Evolutionary conservation across 2,888 invertebrate species (phyloP).

Genomic region (Blastobasis adustella): DNA sequence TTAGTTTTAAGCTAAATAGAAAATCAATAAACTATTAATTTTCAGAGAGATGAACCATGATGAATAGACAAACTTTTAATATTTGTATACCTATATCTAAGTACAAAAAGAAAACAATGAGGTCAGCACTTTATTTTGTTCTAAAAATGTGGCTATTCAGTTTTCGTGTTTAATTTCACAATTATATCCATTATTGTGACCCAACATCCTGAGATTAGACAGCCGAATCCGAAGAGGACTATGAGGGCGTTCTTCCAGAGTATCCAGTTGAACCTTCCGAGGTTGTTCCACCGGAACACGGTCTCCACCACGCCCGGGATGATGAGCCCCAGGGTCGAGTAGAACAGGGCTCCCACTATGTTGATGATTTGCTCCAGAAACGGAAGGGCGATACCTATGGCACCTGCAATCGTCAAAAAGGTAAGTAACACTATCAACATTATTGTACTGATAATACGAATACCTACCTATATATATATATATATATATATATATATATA

Average conservation of each 20-base stretch:
- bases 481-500: too few species aligned
- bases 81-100: background rate
- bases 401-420: slow-evolving; percentile 32
- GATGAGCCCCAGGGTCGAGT: slow-evolving; percentile 82
- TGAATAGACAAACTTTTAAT: background rate
- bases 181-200: slow-evolving; percentile 54
- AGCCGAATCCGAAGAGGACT: slow-evolving; percentile 75
- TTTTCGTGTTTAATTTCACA: slow-evolving; percentile 61
- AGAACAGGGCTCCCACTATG: slow-evolving; percentile 73
- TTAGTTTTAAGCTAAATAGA: too few species aligned
- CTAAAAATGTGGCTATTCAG: slow-evolving; percentile 16
- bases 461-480: too few species aligned
- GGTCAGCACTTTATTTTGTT: background rate
- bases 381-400: slow-evolving; percentile 82
- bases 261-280: slow-evolving; percentile 80
- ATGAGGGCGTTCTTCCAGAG: slow-evolving; percentile 80
- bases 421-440: too few species aligned
- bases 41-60: too few species aligned
- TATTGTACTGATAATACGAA: too few species aligned
- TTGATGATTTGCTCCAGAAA: slow-evolving; percentile 66
- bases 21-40: too few species aligned
- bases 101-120: background rate
- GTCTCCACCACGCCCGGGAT: slow-evolving; percentile 86
- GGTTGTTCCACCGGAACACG: slow-evolving; percentile 79
- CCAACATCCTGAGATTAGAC: slow-evolving; percentile 77